Conservation (phyloP, 2,113 vertebrate species). For the Nothobranchius kuhntae region DNA sequence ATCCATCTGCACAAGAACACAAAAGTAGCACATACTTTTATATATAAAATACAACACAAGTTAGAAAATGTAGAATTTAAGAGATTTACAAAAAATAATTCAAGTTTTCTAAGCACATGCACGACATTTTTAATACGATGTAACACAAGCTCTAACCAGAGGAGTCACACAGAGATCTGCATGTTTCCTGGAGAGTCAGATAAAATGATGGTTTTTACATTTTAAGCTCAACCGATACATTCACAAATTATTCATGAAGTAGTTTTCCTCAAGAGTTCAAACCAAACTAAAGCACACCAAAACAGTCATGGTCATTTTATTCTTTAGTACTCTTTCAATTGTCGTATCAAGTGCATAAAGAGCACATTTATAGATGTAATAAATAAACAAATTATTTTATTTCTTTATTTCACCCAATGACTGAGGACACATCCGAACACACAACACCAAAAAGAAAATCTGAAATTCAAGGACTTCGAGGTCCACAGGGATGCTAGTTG, state of each 20-base stretch:
- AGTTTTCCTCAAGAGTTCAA: slow-evolving; percentile 5
- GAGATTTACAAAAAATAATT: slow-evolving; percentile 14
- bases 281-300: slow-evolving; percentile 16
- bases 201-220: neutral
- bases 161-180: too few species aligned
- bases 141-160: too few species aligned
- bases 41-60: slow-evolving; percentile 31
- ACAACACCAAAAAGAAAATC: neutral
- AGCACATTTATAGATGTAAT: neutral
- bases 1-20: slow-evolving; percentile 1
- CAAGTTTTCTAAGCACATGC: too few species aligned
- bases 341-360: neutral
- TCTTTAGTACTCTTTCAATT: too few species aligned
- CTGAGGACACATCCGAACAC: neutral
- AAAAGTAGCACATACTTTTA: slow-evolving; percentile 21
- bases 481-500: slow-evolving; percentile 35
- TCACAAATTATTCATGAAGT: slow-evolving; percentile 25
- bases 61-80: slow-evolving; percentile 24
- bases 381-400: neutral
- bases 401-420: neutral
- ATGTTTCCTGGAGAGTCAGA: too few species aligned
- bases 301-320: slow-evolving; percentile 2
- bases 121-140: too few species aligned
- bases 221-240: neutral
- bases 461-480: slow-evolving; percentile 8